Evolutionary conservation across 2,888 invertebrate species (phyloP).

Genomic region (Apamea crenata): DNA sequence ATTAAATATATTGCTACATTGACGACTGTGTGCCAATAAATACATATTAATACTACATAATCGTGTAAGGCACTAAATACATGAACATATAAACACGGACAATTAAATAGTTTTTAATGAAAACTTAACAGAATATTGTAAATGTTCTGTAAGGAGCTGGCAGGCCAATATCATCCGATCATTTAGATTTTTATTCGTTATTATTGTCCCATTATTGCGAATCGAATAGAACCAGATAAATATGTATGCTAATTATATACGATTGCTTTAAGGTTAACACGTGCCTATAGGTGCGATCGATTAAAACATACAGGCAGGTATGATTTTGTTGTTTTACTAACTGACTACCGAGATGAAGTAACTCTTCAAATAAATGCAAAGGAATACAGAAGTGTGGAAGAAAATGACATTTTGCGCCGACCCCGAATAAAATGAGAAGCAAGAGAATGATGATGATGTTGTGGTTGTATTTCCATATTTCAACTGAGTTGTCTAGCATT

Average conservation of each 20-base stretch:
- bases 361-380: neutral
- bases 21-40: neutral
- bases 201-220: slow-evolving; percentile 10
- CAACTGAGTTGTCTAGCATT: neutral
- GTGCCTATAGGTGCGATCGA: slow-evolving; percentile 22
- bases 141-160: neutral
- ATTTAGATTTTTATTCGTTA: neutral
- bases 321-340: neutral
- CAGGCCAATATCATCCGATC: neutral
- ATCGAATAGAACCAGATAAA: slow-evolving; percentile 31
- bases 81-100: neutral
- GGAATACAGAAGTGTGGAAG: neutral
- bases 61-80: neutral
- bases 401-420: neutral
- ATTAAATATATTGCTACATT: neutral
- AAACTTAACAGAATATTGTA: neutral
- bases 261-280: slow-evolving; percentile 29
- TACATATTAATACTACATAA: neutral
- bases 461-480: neutral
- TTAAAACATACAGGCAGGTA: neutral
- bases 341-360: neutral
- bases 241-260: slow-evolving; percentile 24
- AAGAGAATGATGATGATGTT: neutral
- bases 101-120: neutral
- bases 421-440: neutral